Base-by-base conservation (phyloP, 1,140 invertebrate genomes). In the Thaumetopoea pityocampa region DNA sequence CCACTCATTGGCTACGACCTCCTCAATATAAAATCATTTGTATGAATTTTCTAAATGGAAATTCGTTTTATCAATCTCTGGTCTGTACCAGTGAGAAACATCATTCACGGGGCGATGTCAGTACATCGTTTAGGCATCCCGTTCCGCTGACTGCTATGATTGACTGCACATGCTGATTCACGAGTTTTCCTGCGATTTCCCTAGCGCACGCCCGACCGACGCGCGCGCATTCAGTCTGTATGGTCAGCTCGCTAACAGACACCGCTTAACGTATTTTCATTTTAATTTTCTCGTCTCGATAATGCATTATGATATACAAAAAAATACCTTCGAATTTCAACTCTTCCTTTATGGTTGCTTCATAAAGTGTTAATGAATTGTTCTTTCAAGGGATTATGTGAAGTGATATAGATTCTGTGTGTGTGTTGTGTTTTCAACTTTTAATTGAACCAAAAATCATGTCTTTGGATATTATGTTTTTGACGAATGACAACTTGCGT, bases 401-500 rank as follows among this genome's bases (percentile, higher is more conserved):
- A n/a, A 32, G 28, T 27, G 41, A 41, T 51, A 40, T 37, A 28
- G 11, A 38, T 41, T 14, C 26, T 9, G 38, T 38, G 35, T 48
- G 47, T 51, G 37, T 32, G 37, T 47, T 60, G 53, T 34, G 20
- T 7, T 29, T 28, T 42, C 53, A 33, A 38, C 16, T 7, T 32
- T 14, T 10, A 26, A 38, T 30, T 30, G 8, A 34, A n/a, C n/a
- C n/a, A n/a, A n/a, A n/a, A 35, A 74, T 37, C 32, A 82, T 85
- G 81, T 78, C 78, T 30, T 46, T 79, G 57, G 81, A 82, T 74
- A 82, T 82, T 38, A 86, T 86, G 85, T 85, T 86, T 77, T 74
- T 86, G 57, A 85, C 82, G 7, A 82, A 86, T 38, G 85, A 86
- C 52, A 86, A 86, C 51, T 53, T 86, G 65, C 72, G 82, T 24